Conservation (phyloP, 2,797 vertebrate species). For the Salmo trutta region DNA sequence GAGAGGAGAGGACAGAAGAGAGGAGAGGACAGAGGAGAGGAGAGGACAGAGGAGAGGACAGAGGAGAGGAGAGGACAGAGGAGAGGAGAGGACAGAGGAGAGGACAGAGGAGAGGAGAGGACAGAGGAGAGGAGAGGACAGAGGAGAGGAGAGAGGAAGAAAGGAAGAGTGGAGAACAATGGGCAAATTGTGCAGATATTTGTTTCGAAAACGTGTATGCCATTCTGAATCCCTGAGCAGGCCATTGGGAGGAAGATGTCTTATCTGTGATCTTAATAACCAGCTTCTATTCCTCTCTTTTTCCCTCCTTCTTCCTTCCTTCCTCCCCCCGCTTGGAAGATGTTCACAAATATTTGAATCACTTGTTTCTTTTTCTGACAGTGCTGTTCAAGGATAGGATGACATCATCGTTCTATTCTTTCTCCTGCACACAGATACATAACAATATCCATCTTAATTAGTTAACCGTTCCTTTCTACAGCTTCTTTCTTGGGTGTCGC, state of each 20-base stretch:
- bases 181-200: neutral
- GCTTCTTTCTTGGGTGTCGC: neutral
- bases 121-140: no score
- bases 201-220: neutral
- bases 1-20: no score
- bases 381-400: conserved; percentile 1
- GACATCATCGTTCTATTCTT: neutral
- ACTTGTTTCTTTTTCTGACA: neutral
- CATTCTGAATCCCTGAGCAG: conserved; percentile 12
- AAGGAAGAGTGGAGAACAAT: neutral
- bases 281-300: neutral
- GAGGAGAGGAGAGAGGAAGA: no score
- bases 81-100: no score
- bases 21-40: no score
- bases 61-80: no score
- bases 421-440: neutral
- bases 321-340: neutral
- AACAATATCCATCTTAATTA: neutral
- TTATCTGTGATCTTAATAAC: conserved; percentile 11
- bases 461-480: neutral
- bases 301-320: neutral
- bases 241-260: neutral
- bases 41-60: no score
- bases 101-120: neutral
- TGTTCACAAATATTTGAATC: neutral